Percentiles rank a stretch among this genome's conserved stretches.
Conservation (phyloP, 1,140 invertebrate genomes). For the Rhopalosiphum padi region DNA sequence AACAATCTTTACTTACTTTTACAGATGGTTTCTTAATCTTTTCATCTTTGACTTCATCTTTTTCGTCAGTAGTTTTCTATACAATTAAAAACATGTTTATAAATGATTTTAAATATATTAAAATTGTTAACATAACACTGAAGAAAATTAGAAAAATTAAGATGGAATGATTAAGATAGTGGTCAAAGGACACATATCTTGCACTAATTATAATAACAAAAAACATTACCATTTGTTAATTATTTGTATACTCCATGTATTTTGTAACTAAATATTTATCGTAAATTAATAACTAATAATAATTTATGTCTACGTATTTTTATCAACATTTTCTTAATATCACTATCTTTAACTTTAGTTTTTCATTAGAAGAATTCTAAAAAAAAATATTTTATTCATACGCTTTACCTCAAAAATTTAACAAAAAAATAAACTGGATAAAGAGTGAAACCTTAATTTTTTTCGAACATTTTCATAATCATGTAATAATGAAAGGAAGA, state of each 20-base stretch:
- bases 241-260: not conserved
- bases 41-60: not conserved
- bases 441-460: no score
- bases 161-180: not conserved
- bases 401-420: no score
- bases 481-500: no score
- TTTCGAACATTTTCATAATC: no score
- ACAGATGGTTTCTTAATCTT: not conserved
- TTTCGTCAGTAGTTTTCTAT: not conserved
- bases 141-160: not conserved
- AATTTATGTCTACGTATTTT: not conserved
- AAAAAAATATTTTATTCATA: not conserved
- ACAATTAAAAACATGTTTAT: not conserved
- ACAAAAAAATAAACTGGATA: no score
- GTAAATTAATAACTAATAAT: not conserved
- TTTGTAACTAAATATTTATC: not conserved
- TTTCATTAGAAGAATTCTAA: not conserved
- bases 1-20: slow-evolving; percentile 10
- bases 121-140: not conserved
- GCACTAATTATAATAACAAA: no score
- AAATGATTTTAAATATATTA: not conserved
- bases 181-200: no score
- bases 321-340: not conserved
- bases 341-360: not conserved
- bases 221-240: no score